These are phyloP conservation scores for Gymnopithys bicolor DNA, from an alignment of 2,797 vertebrate species.

Conservation along the genomic window DNA sequence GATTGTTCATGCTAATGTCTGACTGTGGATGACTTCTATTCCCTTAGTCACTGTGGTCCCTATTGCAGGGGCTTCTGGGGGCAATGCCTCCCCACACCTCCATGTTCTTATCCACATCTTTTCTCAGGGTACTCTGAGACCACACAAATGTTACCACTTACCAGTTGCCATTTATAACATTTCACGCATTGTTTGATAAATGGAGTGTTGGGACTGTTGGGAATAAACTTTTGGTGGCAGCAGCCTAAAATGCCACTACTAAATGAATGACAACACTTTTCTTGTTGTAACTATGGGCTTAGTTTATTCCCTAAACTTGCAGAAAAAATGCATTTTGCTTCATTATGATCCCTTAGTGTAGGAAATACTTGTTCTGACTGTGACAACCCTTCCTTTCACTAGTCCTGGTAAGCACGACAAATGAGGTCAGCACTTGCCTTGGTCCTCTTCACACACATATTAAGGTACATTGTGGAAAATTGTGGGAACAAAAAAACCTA, in stretches of 20 bases:
- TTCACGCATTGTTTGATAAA: background rate
- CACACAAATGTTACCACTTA: background rate
- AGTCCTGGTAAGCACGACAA: background rate
- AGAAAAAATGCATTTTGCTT: background rate
- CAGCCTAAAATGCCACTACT: background rate
- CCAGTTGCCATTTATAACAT: background rate
- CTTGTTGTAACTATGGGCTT: background rate
- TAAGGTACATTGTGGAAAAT: background rate
- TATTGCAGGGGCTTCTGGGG: background rate
- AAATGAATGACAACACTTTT: background rate
- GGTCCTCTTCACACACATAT: background rate
- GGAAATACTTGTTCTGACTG: background rate
- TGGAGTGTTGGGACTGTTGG: background rate
- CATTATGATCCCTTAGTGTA: background rate
- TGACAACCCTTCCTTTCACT: background rate
- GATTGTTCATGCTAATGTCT: background rate
- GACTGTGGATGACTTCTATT: background rate
- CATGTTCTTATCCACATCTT: background rate
- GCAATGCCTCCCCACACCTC: background rate
- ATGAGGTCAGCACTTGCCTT: background rate
- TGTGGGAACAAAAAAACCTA: background rate
- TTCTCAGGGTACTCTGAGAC: background rate
- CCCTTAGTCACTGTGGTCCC: background rate
- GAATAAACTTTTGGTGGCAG: background rate
- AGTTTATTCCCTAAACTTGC: background rate